Evolutionary conservation across 2,113 vertebrate genomes (phyloP).

Genomic region (Bathybates hornii): DNA sequence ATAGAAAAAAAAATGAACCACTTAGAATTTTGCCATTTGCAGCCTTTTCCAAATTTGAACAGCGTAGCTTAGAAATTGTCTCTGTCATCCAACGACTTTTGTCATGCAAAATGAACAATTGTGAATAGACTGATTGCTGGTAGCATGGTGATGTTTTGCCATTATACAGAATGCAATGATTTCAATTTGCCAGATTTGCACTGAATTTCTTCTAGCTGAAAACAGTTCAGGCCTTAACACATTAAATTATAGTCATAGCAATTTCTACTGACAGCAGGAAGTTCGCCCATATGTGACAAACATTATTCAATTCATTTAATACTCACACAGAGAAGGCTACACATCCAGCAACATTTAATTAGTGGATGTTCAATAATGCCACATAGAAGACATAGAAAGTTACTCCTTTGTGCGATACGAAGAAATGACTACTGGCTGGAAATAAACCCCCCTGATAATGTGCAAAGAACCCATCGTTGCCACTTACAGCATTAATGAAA

Average conservation of each 20-base stretch:
- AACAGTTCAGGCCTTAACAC: not conserved
- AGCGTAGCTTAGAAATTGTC: not conserved
- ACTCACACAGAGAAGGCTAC: not conserved
- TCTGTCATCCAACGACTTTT: not conserved
- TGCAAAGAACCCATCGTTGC: not conserved
- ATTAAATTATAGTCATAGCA: not conserved
- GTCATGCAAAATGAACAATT: not conserved
- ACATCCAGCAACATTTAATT: not conserved
- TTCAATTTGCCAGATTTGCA: not conserved
- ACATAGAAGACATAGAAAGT: not conserved
- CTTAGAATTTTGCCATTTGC: not conserved
- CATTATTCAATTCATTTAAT: not conserved
- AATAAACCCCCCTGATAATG: not conserved
- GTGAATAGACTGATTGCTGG: not conserved
- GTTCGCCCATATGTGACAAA: not conserved
- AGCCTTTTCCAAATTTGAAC: not conserved
- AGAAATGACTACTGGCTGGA: not conserved
- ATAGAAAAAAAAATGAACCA: not conserved
- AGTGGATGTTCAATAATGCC: not conserved
- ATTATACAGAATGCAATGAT: not conserved
- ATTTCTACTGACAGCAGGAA: not conserved
- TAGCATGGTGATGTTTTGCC: not conserved
- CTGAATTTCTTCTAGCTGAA: not conserved
- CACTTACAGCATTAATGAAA: not conserved
- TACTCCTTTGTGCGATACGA: not conserved